Conservation (phyloP, 2,113 vertebrate species). For the Chaetops frenatus region DNA sequence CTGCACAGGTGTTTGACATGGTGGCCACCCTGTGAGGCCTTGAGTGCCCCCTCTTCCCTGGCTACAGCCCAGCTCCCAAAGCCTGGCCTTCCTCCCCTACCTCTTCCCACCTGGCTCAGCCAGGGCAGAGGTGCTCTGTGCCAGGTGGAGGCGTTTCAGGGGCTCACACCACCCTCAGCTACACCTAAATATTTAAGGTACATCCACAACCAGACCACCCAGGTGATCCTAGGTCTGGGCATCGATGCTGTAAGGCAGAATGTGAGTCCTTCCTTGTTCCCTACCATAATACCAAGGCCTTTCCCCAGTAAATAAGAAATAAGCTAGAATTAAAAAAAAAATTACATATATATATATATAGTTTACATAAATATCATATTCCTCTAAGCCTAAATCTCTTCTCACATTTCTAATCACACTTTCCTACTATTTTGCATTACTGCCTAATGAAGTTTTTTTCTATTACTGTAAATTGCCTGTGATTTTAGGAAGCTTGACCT, state of each 20-base stretch:
- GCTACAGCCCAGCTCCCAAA: background rate
- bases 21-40: accelerated
- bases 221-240: background rate
- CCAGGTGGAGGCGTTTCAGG: background rate
- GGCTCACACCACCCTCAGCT: background rate
- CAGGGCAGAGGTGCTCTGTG: background rate
- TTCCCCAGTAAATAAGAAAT: background rate
- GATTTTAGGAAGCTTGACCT: background rate
- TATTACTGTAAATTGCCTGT: background rate
- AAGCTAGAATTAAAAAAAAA: background rate
- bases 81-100: accelerated
- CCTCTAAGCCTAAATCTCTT: background rate
- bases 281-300: background rate
- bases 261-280: background rate
- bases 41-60: background rate
- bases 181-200: background rate
- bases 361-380: background rate
- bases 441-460: background rate
- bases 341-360: too few relatives aligned
- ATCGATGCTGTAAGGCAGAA: accelerated
- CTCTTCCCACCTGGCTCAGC: accelerated
- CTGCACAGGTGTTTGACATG: accelerated
- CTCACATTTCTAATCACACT: background rate
- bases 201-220: accelerated
- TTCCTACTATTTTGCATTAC: background rate